Percentiles rank a stretch among this genome's conserved stretches.
Conservation (phyloP, 2,888 invertebrate species). For the Matsumyia berberina region DNA sequence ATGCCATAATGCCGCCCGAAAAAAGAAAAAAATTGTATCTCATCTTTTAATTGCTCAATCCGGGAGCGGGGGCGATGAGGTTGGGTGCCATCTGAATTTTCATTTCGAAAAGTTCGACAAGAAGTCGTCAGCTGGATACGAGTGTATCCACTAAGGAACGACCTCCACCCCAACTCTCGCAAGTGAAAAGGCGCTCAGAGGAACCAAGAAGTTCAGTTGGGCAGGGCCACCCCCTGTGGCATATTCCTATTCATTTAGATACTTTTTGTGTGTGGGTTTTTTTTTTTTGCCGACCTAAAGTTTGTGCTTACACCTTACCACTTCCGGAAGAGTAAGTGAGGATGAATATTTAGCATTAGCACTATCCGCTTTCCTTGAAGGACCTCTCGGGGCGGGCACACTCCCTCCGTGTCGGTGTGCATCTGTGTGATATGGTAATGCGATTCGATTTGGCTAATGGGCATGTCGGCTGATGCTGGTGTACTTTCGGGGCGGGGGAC, state of each 20-base stretch:
- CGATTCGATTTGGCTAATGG: slow-evolving; percentile 72
- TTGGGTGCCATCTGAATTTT: slow-evolving; percentile 53
- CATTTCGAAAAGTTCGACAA: slow-evolving; percentile 55
- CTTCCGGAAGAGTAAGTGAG: slow-evolving; percentile 59
- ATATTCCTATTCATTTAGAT: slow-evolving; percentile 50
- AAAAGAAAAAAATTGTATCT: slow-evolving; percentile 46
- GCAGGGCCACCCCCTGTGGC: slow-evolving; percentile 21
- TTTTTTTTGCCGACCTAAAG: slow-evolving; percentile 19
- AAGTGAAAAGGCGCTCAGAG: slow-evolving; percentile 61
- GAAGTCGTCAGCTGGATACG: slow-evolving; percentile 41
- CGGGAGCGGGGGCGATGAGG: slow-evolving; percentile 37
- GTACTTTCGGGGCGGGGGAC: slow-evolving; percentile 33
- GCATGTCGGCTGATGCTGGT: slow-evolving; percentile 59
- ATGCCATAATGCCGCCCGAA: slow-evolving; percentile 32
- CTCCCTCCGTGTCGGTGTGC: slow-evolving; percentile 5
- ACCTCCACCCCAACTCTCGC: no score
- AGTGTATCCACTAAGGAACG: neutral
- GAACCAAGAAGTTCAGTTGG: slow-evolving; percentile 45
- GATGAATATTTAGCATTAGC: slow-evolving; percentile 68
- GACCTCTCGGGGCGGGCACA: neutral
- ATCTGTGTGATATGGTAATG: slow-evolving; percentile 44
- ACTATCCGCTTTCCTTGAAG: slow-evolving; percentile 38
- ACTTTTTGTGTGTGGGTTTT: slow-evolving; percentile 12
- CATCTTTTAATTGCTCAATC: slow-evolving; percentile 74
- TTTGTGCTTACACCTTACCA: slow-evolving; percentile 58